These are phyloP conservation scores for Takifugu ocellatus DNA, from an alignment of 2,797 vertebrate genomes.

Conservation along the genomic window DNA sequence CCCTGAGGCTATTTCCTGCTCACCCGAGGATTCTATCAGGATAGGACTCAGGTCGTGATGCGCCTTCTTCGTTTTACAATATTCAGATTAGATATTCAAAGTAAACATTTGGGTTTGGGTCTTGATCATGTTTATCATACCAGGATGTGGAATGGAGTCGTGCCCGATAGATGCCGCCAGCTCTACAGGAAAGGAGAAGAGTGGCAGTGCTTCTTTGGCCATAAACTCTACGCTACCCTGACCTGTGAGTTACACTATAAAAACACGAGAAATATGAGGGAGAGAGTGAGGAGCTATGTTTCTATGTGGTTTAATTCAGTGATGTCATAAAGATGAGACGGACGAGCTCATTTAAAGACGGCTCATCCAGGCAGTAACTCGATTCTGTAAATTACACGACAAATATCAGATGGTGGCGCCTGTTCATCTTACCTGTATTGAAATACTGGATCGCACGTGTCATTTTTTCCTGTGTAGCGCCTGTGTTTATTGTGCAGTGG, in stretches of 20 bases:
- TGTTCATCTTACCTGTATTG: neutral
- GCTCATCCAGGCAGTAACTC: no score
- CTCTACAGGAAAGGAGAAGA: slow-evolving; percentile 80
- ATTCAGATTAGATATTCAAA: neutral
- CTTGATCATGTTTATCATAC: neutral
- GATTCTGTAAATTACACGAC: no score
- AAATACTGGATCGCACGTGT: slow-evolving; percentile 1
- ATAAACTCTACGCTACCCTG: slow-evolving; percentile 78
- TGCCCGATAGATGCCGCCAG: slow-evolving; percentile 80
- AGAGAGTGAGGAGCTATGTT: no score
- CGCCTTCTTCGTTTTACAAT: neutral
- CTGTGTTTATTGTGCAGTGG: slow-evolving; percentile 85
- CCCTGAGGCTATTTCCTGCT: slow-evolving; percentile 76
- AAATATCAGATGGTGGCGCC: no score
- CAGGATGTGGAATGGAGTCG: slow-evolving; percentile 82
- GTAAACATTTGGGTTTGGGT: neutral
- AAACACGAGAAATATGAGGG: no score
- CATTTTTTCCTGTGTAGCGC: slow-evolving; percentile 60
- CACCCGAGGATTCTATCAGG: slow-evolving; percentile 80
- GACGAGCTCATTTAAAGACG: no score
- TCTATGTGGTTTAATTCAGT: no score
- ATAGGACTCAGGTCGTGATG: slow-evolving; percentile 77
- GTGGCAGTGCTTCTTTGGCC: slow-evolving; percentile 85
- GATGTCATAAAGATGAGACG: no score
- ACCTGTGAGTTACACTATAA: slow-evolving; percentile 68